Percentiles rank a stretch among this genome's conserved stretches.
Conservation (phyloP, 1,140 invertebrate species). For the Leptinotarsa undecemlineata region DNA sequence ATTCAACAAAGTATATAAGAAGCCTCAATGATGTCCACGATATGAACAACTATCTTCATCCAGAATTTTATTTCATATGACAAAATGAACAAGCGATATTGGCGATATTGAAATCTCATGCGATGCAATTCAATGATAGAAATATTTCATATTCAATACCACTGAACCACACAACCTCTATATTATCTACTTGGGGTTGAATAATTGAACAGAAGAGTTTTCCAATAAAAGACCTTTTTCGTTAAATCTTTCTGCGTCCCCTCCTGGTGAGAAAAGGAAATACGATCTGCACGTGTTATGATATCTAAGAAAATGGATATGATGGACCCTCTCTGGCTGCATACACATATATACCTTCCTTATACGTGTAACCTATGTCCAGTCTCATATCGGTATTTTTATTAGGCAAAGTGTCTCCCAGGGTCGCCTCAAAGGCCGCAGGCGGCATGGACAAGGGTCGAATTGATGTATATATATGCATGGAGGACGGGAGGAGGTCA, state of each 20-base stretch:
- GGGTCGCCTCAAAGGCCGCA: conserved; percentile 47
- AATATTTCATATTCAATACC: neutral
- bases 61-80: no score
- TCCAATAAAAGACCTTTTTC: conserved; percentile 5
- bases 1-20: no score
- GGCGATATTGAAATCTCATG: no score
- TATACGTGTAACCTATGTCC: conserved; percentile 48
- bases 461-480: conserved; percentile 21
- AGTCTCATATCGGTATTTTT: conserved; percentile 51
- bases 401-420: conserved; percentile 49
- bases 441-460: conserved; percentile 34
- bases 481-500: conserved; percentile 17
- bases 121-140: neutral
- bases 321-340: neutral
- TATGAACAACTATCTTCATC: no score
- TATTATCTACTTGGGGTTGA: neutral
- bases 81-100: no score
- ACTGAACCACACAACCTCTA: neutral
- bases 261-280: conserved; percentile 5
- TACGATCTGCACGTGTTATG: neutral
- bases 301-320: neutral
- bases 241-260: neutral
- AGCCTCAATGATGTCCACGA: no score
- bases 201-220: neutral
- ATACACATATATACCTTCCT: conserved; percentile 25